phyloP scores from a whole-genome alignment of 1,140 invertebrate genomes.

The Scaptomyza montana region DNA sequence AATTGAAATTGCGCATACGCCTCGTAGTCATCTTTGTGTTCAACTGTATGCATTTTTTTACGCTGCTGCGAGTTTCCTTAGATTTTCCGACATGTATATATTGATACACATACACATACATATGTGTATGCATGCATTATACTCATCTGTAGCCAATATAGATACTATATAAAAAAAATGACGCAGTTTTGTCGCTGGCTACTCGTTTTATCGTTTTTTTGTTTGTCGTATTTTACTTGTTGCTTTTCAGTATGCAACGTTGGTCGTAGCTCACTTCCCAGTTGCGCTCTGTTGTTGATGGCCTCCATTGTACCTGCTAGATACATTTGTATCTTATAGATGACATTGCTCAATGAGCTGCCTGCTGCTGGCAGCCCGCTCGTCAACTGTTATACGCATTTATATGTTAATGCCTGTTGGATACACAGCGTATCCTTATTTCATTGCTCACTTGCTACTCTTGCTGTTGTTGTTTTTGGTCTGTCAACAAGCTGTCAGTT shows the following conservation, averaged over 20 bases:
- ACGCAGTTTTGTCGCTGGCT: conserved; percentile 61
- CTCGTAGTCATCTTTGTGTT: conserved; percentile 52
- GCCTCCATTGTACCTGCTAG: conserved; percentile 58
- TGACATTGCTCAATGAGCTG: conserved; percentile 35
- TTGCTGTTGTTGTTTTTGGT: background rate
- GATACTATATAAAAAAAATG: conserved; percentile 63
- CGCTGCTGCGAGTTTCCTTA: conserved; percentile 36
- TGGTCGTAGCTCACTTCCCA: conserved; percentile 43
- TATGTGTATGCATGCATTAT: conserved; percentile 13
- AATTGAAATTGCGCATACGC: conserved; percentile 78
- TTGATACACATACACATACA: background rate
- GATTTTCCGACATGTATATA: conserved; percentile 13
- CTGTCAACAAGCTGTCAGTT: conserved; percentile 32
- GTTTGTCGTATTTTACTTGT: conserved; percentile 59
- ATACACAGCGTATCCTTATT: conserved; percentile 41
- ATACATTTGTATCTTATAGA: conserved; percentile 49
- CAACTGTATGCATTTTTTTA: conserved; percentile 58
- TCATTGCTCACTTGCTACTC: conserved; percentile 4
- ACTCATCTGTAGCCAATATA: conserved; percentile 40
- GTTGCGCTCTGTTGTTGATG: conserved; percentile 14
- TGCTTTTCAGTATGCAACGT: conserved; percentile 62
- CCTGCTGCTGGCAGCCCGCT: conserved; percentile 31
- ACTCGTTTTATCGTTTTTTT: conserved; percentile 30
- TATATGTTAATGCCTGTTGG: conserved; percentile 71
- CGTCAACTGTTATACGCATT: conserved; percentile 66